Evolutionary conservation across 1,140 invertebrate species (phyloP), one percentile per base, ranked within the genome.

Genomic region (Drosophila truncata): DNA sequence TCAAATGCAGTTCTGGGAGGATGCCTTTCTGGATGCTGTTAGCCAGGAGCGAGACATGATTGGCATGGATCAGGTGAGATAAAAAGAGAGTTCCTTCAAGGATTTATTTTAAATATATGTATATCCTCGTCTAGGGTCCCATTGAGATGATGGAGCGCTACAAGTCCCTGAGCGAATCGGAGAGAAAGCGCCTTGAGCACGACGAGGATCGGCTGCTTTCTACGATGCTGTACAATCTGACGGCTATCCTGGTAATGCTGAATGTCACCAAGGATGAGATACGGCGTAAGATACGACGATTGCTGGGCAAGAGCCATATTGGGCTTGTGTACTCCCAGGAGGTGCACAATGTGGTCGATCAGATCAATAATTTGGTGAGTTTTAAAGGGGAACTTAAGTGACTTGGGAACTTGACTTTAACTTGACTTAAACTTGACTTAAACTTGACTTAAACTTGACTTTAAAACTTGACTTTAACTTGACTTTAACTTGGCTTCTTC

Each of bases 1-100:
- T 93, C 97, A 99, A 94, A 99, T 99, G 97, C 98, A 99, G 91
- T 99, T 99, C 93, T 99, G 99, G 99, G 99, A 99, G 93, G 99
- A 99, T 93, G 97, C 98, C 0, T 99, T 99, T 92, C 94, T 99
- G 27, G 99, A 99, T 94, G 98, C 99, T 0, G 99, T 99, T 1
- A 99, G 99, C 52, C 98, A 99, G 93, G 99, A 99, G 93, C 94
- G 99, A 57, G 99, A 99, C 92, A 98, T 99, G 95, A 98, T 99
- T 72, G 99, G 99, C 59, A 99, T 99, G 98, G 99, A 99, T 94
- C 99, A 99, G 91, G 91, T 92, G 23, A 92, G 71, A 2, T 4
- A 10, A 2, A 2, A n/a, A n/a, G 6, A 18, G 10, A n/a, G 1
- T 3, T 16, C 8, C 18, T 10, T 4, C 8, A 16, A 4, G 13